Evolutionary conservation across 2,888 invertebrate genomes (phyloP).

Genomic region (Agrotis exclamationis): DNA sequence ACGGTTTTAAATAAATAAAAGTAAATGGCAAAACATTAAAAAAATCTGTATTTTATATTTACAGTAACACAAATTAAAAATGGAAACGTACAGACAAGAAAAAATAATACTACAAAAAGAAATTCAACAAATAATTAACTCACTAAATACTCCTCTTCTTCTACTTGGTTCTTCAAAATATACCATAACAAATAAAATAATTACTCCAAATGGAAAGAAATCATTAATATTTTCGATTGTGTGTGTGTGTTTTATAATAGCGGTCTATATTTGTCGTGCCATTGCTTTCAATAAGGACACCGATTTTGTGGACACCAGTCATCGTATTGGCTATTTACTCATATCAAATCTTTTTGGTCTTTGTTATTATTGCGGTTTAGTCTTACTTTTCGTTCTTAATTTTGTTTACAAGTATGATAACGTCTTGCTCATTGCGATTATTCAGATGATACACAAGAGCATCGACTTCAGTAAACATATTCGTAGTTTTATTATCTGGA

Average conservation of each 20-base stretch:
- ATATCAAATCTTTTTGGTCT: background rate
- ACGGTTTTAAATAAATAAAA: too few species aligned
- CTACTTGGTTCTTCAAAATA: background rate
- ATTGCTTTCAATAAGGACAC: too few species aligned
- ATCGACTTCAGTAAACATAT: background rate
- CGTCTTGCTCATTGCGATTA: background rate
- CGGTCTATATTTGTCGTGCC: background rate
- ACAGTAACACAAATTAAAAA: background rate
- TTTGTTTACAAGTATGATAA: background rate
- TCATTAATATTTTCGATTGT: background rate
- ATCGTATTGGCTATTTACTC: background rate
- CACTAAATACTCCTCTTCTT: background rate
- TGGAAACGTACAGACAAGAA: background rate
- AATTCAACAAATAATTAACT: background rate
- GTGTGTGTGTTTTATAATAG: too few species aligned
- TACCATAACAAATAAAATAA: background rate
- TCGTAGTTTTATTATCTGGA: slow-evolving; percentile 4
- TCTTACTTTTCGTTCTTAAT: background rate
- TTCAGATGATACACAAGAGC: slow-evolving; percentile 1
- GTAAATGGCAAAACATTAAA: too few species aligned
- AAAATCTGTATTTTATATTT: background rate
- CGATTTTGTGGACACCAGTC: background rate
- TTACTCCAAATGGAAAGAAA: slow-evolving; percentile 1
- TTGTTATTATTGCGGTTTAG: background rate
- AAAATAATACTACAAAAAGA: background rate